Conservation (phyloP, 2,888 invertebrate species). For the Drosophila rellima region DNA sequence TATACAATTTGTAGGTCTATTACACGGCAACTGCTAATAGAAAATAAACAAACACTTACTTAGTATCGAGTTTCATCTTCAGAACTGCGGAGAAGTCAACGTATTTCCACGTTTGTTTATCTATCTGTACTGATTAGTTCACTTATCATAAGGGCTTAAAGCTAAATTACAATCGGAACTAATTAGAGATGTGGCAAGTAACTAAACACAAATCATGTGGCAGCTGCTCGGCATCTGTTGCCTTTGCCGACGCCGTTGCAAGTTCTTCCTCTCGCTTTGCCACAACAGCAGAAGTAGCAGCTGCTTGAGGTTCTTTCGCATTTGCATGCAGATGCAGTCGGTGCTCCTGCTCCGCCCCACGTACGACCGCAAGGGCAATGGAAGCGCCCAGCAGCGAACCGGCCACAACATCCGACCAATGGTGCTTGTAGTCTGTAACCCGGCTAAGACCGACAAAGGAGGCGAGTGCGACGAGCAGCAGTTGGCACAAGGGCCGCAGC, state of each 20-base stretch:
- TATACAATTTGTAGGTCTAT: background rate
- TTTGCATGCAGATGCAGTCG: slow-evolving; percentile 23
- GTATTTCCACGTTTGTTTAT: slow-evolving; percentile 11
- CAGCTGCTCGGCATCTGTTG: slow-evolving; percentile 42
- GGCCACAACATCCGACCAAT: slow-evolving; percentile 97
- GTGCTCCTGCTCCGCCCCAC: slow-evolving; percentile 49
- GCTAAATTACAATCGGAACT: slow-evolving; percentile 39
- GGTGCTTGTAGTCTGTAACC: slow-evolving; percentile 98
- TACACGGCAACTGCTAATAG: background rate
- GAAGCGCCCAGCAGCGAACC: slow-evolving; percentile 90
- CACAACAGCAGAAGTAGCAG: background rate
- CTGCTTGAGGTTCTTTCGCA: slow-evolving; percentile 13
- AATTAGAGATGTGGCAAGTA: slow-evolving; percentile 64
- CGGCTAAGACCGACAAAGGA: slow-evolving; percentile 95
- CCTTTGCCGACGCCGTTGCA: background rate
- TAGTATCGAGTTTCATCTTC: background rate
- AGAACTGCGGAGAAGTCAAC: background rate
- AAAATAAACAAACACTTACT: background rate
- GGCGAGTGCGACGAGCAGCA: slow-evolving; percentile 91
- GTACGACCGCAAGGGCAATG: slow-evolving; percentile 88
- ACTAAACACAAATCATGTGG: slow-evolving; percentile 67
- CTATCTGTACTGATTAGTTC: slow-evolving; percentile 17
- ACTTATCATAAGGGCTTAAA: slow-evolving; percentile 30
- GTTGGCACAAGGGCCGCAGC: slow-evolving; percentile 87
- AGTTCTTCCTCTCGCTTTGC: slow-evolving; percentile 1